Evolutionary conservation across 1,140 invertebrate genomes (phyloP).

Genomic region (Cotesia chilonis): DNA sequence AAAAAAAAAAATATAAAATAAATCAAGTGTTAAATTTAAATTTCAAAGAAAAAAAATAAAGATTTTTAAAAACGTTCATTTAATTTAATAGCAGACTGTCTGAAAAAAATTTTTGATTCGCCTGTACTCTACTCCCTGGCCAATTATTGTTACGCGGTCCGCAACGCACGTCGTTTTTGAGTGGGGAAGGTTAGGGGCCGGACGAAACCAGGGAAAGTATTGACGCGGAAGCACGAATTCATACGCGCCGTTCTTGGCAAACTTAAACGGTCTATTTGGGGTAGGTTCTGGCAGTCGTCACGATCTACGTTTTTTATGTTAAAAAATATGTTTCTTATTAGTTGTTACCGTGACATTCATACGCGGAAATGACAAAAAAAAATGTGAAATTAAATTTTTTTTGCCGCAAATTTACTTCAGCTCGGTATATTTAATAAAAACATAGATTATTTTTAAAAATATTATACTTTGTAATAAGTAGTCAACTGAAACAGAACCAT

Average conservation of each 20-base stretch:
- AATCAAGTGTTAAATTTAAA: too few species aligned
- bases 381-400: not conserved
- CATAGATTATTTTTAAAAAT: too few species aligned
- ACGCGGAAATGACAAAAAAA: not conserved
- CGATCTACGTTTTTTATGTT: not conserved
- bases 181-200: slow-evolving; percentile 63
- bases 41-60: too few species aligned
- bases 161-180: slow-evolving; percentile 47
- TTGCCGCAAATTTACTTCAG: not conserved
- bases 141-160: slow-evolving; percentile 51
- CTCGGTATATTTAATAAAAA: too few species aligned
- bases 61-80: too few species aligned
- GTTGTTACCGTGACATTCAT: too few species aligned
- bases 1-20: too few species aligned
- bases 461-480: too few species aligned
- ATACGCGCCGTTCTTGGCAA: slow-evolving; percentile 38
- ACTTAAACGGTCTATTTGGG: slow-evolving; percentile 59
- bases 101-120: slow-evolving; percentile 37
- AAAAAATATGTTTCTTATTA: slow-evolving; percentile 10
- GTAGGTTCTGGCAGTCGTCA: slow-evolving; percentile 53
- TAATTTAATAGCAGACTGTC: not conserved
- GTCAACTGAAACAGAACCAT: too few species aligned
- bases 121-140: slow-evolving; percentile 49
- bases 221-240: slow-evolving; percentile 47
- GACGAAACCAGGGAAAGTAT: slow-evolving; percentile 53